Percentiles rank a stretch among this genome's conserved stretches.
Conservation (phyloP, 2,888 invertebrate genomes). For the Cephus runcator region DNA sequence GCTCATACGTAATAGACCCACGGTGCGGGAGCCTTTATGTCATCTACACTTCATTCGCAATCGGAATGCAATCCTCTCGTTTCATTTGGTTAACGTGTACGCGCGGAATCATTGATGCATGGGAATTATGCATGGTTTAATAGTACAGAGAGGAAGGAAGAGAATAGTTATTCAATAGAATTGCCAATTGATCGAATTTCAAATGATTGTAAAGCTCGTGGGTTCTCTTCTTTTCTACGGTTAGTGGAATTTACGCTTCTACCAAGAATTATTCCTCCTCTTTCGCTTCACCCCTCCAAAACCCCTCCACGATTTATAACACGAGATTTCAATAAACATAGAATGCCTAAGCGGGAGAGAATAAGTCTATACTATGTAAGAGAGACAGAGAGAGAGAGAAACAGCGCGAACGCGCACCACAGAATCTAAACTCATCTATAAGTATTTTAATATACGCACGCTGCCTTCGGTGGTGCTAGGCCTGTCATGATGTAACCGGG, state of each 20-base stretch:
- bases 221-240: not conserved
- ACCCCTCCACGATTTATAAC: not conserved
- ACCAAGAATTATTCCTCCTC: not conserved
- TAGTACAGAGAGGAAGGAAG: not conserved
- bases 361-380: too few species aligned
- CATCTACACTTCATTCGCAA: conserved; percentile 19
- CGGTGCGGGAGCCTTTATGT: conserved; percentile 5
- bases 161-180: not conserved
- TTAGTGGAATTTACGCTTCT: not conserved
- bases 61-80: conserved; percentile 30
- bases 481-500: conserved; percentile 48
- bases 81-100: conserved; percentile 4
- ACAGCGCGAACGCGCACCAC: not conserved
- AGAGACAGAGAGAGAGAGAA: not conserved
- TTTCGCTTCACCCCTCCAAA: not conserved
- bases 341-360: conserved; percentile 4
- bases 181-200: not conserved
- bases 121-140: not conserved
- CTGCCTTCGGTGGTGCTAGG: conserved; percentile 42
- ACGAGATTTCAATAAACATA: conserved; percentile 25
- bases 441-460: conserved; percentile 37
- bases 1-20: conserved; percentile 36
- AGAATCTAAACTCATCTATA: not conserved
- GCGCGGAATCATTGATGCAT: not conserved
- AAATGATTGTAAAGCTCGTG: not conserved